Conservation (phyloP, 2,797 vertebrate species). For the Sebastolobus alascanus region DNA sequence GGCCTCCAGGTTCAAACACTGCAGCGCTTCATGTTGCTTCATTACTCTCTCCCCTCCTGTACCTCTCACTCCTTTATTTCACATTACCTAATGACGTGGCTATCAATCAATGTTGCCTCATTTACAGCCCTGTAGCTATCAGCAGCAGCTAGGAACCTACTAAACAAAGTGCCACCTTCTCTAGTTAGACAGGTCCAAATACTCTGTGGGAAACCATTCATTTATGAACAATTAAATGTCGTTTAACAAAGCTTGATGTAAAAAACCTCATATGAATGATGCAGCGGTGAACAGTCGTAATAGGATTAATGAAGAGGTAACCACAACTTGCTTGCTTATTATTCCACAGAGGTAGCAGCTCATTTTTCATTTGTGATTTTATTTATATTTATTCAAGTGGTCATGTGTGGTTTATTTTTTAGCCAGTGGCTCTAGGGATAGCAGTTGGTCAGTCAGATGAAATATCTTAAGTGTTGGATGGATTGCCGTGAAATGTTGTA, state of each 20-base stretch:
- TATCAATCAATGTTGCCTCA: conserved; percentile 55
- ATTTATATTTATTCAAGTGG: background rate
- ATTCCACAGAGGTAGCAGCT: background rate
- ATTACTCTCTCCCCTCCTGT: conserved; percentile 43
- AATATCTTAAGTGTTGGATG: conserved; percentile 4
- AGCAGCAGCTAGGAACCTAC: conserved; percentile 30
- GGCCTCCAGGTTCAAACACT: conserved; percentile 46
- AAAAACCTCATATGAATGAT: conserved; percentile 7
- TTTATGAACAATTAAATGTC: conserved; percentile 21
- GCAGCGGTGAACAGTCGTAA: background rate
- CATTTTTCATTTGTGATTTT: conserved; percentile 19
- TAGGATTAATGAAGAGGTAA: conserved; percentile 13
- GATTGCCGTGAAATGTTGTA: background rate
- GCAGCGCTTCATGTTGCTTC: conserved; percentile 34
- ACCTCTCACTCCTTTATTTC: conserved; percentile 45
- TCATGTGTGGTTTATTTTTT: background rate
- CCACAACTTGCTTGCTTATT: conserved; percentile 14
- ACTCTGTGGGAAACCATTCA: conserved; percentile 18
- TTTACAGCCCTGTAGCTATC: conserved; percentile 44
- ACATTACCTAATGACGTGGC: conserved; percentile 53
- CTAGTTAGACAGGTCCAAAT: conserved; percentile 37
- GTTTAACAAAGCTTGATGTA: conserved; percentile 10
- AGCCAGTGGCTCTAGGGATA: background rate
- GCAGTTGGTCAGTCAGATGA: background rate
- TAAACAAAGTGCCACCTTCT: conserved; percentile 25